Conservation (phyloP, 2,113 vertebrate genomes). For the Siniperca knerii region DNA sequence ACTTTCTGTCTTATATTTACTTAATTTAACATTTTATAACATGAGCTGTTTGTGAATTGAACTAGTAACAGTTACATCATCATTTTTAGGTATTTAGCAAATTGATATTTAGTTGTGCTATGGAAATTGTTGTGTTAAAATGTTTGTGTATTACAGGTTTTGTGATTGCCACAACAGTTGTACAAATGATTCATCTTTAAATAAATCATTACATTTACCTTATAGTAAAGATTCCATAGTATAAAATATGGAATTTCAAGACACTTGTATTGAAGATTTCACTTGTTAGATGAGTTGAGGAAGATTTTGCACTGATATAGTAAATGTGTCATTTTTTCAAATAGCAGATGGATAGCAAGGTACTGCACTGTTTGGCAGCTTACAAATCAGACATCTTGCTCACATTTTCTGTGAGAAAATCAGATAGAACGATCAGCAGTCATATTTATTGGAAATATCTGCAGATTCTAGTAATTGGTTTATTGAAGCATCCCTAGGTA, state of each 20-base stretch:
- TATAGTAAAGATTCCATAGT: not conserved
- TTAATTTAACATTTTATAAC: not conserved
- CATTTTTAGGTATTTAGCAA: not conserved
- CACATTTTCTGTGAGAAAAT: conserved; percentile 46
- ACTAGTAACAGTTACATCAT: not conserved
- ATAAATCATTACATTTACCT: not conserved
- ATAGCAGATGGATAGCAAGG: conserved; percentile 3
- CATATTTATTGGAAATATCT: conserved; percentile 19
- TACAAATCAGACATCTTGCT: conserved; percentile 48
- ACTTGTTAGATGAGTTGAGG: not conserved
- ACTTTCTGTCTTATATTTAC: not conserved
- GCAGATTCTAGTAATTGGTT: conserved; percentile 4
- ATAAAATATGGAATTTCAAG: not conserved
- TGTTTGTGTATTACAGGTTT: too few species aligned
- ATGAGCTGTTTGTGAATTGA: not conserved
- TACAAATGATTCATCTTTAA: not conserved
- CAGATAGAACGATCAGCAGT: conserved; percentile 24
- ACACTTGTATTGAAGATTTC: not conserved
- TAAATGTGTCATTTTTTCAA: conserved; percentile 30
- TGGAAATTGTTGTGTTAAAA: too few species aligned
- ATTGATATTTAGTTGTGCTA: not conserved
- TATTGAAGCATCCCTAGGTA: not conserved
- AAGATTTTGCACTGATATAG: conserved; percentile 11
- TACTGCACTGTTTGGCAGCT: conserved; percentile 23
- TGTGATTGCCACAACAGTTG: not conserved